phyloP scores from a whole-genome alignment of 2,888 invertebrate species.

The Dolichopus griseipennis region DNA sequence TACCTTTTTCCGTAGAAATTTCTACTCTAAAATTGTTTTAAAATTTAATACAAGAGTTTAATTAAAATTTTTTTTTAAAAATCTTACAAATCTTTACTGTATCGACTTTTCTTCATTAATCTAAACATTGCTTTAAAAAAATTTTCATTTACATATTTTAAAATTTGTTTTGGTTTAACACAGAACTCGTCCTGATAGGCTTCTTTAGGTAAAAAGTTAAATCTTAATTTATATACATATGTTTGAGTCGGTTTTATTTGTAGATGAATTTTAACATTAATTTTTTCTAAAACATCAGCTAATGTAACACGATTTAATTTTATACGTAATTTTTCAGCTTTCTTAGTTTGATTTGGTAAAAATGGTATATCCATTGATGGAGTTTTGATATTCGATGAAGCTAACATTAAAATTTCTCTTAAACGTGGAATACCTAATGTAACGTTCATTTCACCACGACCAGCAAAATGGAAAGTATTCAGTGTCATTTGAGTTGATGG shows the following conservation, averaged over 20 bases:
- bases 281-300: slow-evolving; percentile 64
- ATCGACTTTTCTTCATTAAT: slow-evolving; percentile 45
- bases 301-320: slow-evolving; percentile 71
- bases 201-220: slow-evolving; percentile 64
- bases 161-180: slow-evolving; percentile 59
- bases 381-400: slow-evolving; percentile 86
- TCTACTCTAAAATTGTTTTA: slow-evolving; percentile 37
- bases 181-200: slow-evolving; percentile 65
- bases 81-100: slow-evolving; percentile 7
- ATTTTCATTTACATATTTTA: slow-evolving; percentile 63
- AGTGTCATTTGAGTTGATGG: slow-evolving; percentile 99
- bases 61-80: slow-evolving; percentile 11
- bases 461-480: slow-evolving; percentile 99
- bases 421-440: slow-evolving; percentile 98
- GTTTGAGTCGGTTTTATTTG: slow-evolving; percentile 48
- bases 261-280: slow-evolving; percentile 41
- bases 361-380: slow-evolving; percentile 95
- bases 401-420: slow-evolving; percentile 93
- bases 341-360: slow-evolving; percentile 45
- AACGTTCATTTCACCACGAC: slow-evolving; percentile 99
- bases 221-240: slow-evolving; percentile 57
- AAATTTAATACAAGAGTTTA: slow-evolving; percentile 11
- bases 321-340: slow-evolving; percentile 60
- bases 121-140: slow-evolving; percentile 62
- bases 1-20: slow-evolving; percentile 32